phyloP scores from a whole-genome alignment of 30 jellyfish, hydroid and myxozoan genomes.

The Pelagia noctiluca region DNA sequence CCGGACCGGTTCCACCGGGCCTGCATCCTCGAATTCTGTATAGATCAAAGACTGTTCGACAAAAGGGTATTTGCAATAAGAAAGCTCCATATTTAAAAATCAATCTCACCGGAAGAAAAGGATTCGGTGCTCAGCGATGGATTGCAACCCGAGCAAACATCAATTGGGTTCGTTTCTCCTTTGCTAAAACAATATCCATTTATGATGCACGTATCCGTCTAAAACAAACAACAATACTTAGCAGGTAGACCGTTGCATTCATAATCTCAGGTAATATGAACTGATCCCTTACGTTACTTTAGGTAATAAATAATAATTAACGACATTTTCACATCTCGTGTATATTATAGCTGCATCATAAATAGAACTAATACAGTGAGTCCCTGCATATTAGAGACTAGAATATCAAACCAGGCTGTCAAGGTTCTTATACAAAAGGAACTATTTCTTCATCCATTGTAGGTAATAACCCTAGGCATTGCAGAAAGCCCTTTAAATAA shows the following conservation, averaged over 20 bases:
- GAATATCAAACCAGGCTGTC: too few relatives aligned
- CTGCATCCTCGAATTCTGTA: too few relatives aligned
- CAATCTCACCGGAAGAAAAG: constrained; percentile 62
- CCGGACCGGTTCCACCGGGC: too few relatives aligned
- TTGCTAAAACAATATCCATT: constrained; percentile 83
- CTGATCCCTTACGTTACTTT: neutral
- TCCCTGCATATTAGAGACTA: neutral
- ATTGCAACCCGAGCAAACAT: constrained; percentile 71
- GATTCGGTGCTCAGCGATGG: constrained; percentile 51
- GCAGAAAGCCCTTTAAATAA: neutral
- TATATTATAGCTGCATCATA: too few relatives aligned
- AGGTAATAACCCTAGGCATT: neutral
- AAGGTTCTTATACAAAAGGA: too few relatives aligned
- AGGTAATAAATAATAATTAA: neutral
- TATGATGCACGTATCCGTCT: constrained; percentile 81
- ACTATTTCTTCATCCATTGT: neutral
- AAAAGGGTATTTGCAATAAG: too few relatives aligned
- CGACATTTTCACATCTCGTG: neutral
- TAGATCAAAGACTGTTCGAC: too few relatives aligned
- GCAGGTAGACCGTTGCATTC: neutral
- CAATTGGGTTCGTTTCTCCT: constrained; percentile 65
- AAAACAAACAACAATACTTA: neutral
- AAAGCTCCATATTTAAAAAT: neutral
- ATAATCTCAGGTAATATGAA: neutral
- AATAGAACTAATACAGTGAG: neutral